These are phyloP conservation scores for Podocnemis expansa DNA, from an alignment of 2,113 vertebrate genomes.

Conservation along the genomic window DNA sequence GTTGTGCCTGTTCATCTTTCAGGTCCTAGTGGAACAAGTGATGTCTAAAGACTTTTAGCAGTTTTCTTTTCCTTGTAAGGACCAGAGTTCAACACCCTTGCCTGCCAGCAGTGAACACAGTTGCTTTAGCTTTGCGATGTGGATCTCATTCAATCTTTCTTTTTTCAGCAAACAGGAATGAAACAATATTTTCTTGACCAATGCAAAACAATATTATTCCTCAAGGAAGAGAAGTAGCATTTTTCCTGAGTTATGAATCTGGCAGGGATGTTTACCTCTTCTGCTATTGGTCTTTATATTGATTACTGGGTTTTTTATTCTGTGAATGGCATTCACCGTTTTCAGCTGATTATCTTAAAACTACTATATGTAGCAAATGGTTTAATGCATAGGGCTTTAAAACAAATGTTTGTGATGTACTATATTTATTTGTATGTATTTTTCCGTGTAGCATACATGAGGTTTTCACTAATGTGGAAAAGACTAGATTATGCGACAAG, in stretches of 20 bases:
- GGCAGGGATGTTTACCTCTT: not conserved
- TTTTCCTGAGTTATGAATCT: not conserved
- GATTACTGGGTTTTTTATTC: not conserved
- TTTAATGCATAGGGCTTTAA: not conserved
- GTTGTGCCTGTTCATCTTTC: not conserved
- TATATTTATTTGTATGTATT: not conserved
- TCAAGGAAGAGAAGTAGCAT: not conserved
- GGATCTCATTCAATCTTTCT: not conserved
- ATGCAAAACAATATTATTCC: not conserved
- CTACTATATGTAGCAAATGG: not conserved
- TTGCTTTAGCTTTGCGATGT: not conserved
- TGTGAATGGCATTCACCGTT: not conserved
- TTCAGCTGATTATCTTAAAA: not conserved
- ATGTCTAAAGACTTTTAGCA: not conserved
- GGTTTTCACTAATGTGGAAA: conserved; percentile 12
- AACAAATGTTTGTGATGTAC: not conserved
- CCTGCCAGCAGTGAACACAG: not conserved
- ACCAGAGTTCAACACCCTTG: not conserved
- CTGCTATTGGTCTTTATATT: not conserved
- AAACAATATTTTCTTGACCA: too few relatives aligned
- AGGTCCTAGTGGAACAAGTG: not conserved
- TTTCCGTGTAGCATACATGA: not conserved
- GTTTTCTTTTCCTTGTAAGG: not conserved
- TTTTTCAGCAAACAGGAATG: not conserved
- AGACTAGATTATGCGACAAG: not conserved